These are phyloP conservation scores for Rhingia campestris DNA, from an alignment of 2,888 invertebrate species.

Conservation along the genomic window DNA sequence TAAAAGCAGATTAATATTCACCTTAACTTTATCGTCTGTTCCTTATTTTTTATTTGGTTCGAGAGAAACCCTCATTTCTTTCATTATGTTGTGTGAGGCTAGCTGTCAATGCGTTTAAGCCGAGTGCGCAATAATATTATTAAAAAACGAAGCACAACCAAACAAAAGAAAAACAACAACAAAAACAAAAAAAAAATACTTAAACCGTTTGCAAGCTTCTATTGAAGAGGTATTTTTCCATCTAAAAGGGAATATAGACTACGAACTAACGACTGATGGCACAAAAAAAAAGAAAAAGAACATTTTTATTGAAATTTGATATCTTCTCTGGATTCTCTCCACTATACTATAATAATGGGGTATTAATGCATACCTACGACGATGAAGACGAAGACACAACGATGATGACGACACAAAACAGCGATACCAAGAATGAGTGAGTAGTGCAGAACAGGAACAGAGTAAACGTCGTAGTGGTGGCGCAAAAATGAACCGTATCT, in stretches of 20 bases:
- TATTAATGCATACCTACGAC: conserved; percentile 71
- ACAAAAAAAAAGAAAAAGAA: conserved; percentile 65
- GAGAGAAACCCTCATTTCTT: conserved; percentile 58
- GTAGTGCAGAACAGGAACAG: conserved; percentile 21
- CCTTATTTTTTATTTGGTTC: conserved; percentile 16
- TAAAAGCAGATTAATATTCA: conserved; percentile 64
- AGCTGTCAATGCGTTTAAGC: conserved; percentile 75
- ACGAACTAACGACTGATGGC: conserved; percentile 58
- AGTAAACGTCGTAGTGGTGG: conserved; percentile 43
- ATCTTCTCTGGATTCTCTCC: conserved; percentile 68
- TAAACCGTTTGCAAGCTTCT: conserved; percentile 64
- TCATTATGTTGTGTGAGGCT: conserved; percentile 36
- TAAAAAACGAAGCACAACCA: conserved; percentile 49
- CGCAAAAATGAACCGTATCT: conserved; percentile 61
- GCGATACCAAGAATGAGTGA: conserved; percentile 22
- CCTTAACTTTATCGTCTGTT: conserved; percentile 50
- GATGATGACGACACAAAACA: conserved; percentile 57
- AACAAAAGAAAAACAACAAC: conserved; percentile 43
- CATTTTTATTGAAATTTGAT: conserved; percentile 72
- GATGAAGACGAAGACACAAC: conserved; percentile 36
- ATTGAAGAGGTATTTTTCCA: conserved; percentile 67
- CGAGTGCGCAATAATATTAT: conserved; percentile 74
- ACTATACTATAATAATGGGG: conserved; percentile 70
- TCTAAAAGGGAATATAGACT: conserved; percentile 63
- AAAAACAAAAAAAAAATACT: conserved; percentile 24